Evolutionary conservation across 2,888 invertebrate species (phyloP).

Genomic region (Lithophane leautieri): DNA sequence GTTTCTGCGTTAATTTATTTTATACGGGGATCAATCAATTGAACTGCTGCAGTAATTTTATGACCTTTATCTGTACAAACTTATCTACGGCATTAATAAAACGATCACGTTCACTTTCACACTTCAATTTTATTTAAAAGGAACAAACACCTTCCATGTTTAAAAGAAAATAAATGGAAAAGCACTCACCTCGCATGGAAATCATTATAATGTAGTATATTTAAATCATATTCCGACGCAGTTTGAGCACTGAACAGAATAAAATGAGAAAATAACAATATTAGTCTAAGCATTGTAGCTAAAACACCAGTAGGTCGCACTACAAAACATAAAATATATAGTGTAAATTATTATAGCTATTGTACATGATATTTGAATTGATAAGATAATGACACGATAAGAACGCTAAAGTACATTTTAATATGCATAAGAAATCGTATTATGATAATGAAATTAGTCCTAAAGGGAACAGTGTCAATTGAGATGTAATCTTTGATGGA

Average conservation of each 20-base stretch:
- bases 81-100: no score
- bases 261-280: slow-evolving; percentile 52
- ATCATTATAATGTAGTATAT: slow-evolving; percentile 86
- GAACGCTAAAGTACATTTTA: slow-evolving; percentile 6
- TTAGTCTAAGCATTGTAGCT: slow-evolving; percentile 22
- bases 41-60: no score
- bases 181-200: slow-evolving; percentile 83
- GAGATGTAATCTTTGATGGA: not conserved
- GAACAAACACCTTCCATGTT: no score
- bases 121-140: not conserved
- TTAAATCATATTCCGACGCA: slow-evolving; percentile 72
- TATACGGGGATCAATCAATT: no score
- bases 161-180: not conserved
- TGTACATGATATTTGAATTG: slow-evolving; percentile 9
- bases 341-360: slow-evolving; percentile 4
- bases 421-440: not conserved
- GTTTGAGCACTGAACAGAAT: slow-evolving; percentile 66
- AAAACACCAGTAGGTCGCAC: not conserved
- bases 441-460: slow-evolving; percentile 13
- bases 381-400: slow-evolving; percentile 41
- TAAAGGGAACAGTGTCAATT: not conserved
- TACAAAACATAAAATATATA: slow-evolving; percentile 2
- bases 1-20: no score
- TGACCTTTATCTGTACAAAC: no score
- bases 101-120: no score